Evolutionary conservation across 2,113 vertebrate genomes (phyloP).

Genomic region (Echinops telfairi): DNA sequence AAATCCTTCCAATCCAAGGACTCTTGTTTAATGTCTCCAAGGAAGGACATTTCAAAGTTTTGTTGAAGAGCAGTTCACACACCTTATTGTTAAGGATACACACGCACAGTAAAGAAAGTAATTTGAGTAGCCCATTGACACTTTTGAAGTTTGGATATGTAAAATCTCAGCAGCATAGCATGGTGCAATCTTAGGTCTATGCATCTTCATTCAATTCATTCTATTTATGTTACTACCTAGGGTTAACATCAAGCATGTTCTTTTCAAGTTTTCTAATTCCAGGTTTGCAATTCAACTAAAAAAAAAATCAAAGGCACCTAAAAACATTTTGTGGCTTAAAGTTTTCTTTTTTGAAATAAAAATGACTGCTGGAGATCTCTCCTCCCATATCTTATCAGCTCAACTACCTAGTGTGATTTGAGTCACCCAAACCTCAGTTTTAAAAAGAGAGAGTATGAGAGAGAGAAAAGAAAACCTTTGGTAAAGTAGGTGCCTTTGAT

Average conservation of each 20-base stretch:
- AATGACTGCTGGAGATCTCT: constrained; percentile 83
- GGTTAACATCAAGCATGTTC: constrained; percentile 85
- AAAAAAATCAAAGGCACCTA: constrained; percentile 85
- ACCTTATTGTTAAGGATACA: constrained; percentile 43
- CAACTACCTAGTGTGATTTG: constrained; percentile 81
- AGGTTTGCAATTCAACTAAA: constrained; percentile 84
- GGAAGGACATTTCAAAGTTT: constrained; percentile 60
- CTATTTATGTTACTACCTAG: constrained; percentile 85
- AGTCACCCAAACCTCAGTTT: constrained; percentile 75
- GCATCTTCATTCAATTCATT: constrained; percentile 67
- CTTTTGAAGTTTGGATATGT: constrained; percentile 79
- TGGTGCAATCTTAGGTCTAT: constrained; percentile 77
- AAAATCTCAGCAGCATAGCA: constrained; percentile 81
- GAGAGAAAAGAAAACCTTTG: constrained; percentile 69
- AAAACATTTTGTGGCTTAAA: constrained; percentile 84
- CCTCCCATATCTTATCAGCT: constrained; percentile 80
- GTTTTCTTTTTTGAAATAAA: constrained; percentile 84
- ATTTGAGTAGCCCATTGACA: constrained; percentile 81
- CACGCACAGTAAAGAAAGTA: constrained; percentile 61
- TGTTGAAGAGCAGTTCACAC: constrained; percentile 46
- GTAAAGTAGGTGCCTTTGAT: constrained; percentile 69
- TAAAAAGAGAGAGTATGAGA: not conserved
- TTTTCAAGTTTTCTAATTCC: constrained; percentile 85
- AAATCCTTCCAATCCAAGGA: constrained; percentile 16
- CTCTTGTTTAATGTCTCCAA: not conserved